Base-by-base conservation (phyloP, 2,113 vertebrate genomes). In the Psittacula cyanocephala region DNA sequence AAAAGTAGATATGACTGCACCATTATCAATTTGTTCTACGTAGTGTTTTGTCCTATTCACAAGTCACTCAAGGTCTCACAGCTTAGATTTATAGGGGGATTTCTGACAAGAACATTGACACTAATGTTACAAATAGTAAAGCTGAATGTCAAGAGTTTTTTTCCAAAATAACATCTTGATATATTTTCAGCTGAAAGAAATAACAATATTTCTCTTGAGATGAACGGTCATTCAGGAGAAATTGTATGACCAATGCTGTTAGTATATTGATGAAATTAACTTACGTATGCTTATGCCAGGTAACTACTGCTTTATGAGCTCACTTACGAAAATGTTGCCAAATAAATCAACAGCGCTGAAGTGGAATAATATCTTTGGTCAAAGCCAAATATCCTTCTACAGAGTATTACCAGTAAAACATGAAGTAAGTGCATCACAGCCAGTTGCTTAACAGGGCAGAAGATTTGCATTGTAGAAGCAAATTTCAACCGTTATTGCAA, bases 171-270 rank as follows among this genome's bases (percentile, higher is more conserved):
- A 11, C 39, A 72, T 80, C 63, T 83, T 92, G 80, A 83, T 53
- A 35, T 82, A 64, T 90, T 94, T 95, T 89, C 78, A 84, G 35
- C 44, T 89, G 78, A 69, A 94, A 86, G 72, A 96, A 93, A 74
- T 39, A 79, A 18, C 20, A 17, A 1, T 64, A 41, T 91, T 84
- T 87, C 65, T 87, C 33, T 70, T 82, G 63, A 92, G 31, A 23
- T 70, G 59, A 79, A 50, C 22, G 76, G 57, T 47, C 27, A 11
- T 64, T 89, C 75, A 52, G 53, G 64, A 88, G 71, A 80, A 91
- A 64, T 11, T 19, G 24, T 53, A 59, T 75, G 69, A 68, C 47
- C 53, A 74, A 3, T 63, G n/a, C 10, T 74, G 46, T 55, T 81
- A 87, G 33, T 62, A 85, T 64, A 80, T 28, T 52, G 82, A 55